phyloP scores from a whole-genome alignment of 2,797 vertebrate genomes.

The Lepilemur ruficaudatus region DNA sequence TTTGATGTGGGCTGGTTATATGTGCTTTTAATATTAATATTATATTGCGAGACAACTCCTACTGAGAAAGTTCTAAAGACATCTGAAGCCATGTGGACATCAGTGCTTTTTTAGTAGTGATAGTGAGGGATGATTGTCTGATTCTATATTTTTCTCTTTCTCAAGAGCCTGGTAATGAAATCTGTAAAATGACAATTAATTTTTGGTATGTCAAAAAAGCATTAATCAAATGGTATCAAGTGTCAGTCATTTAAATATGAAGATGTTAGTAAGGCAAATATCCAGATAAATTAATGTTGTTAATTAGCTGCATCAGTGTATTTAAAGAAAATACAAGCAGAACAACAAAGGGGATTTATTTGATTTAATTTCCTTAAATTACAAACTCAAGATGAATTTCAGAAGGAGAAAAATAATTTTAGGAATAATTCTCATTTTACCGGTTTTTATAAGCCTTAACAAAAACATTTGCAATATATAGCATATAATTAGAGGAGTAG shows the following conservation, averaged over 20 bases:
- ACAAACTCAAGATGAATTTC: constrained; percentile 57
- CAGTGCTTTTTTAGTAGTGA: constrained; percentile 67
- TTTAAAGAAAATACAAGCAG: constrained; percentile 50
- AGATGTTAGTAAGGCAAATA: constrained; percentile 56
- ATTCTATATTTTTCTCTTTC: constrained; percentile 44
- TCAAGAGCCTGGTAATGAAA: constrained; percentile 63
- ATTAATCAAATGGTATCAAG: constrained; percentile 77
- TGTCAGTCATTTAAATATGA: constrained; percentile 72
- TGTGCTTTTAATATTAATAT: constrained; percentile 47
- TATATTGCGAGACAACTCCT: neutral
- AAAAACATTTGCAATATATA: constrained; percentile 61
- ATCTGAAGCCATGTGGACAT: constrained; percentile 57
- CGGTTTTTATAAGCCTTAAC: constrained; percentile 54
- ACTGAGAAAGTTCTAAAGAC: constrained; percentile 47
- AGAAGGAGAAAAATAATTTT: constrained; percentile 62
- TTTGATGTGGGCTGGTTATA: constrained; percentile 47
- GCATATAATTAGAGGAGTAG: neutral
- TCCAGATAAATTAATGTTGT: constrained; percentile 57
- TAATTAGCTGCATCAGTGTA: constrained; percentile 44
- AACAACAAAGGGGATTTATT: constrained; percentile 57
- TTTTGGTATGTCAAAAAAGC: constrained; percentile 75
- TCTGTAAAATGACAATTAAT: constrained; percentile 71
- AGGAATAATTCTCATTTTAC: constrained; percentile 41
- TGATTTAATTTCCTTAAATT: constrained; percentile 61
- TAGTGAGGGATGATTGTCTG: constrained; percentile 44